phyloP scores from a whole-genome alignment of 2,113 vertebrate species.

The Pelodiscus sinensis region DNA sequence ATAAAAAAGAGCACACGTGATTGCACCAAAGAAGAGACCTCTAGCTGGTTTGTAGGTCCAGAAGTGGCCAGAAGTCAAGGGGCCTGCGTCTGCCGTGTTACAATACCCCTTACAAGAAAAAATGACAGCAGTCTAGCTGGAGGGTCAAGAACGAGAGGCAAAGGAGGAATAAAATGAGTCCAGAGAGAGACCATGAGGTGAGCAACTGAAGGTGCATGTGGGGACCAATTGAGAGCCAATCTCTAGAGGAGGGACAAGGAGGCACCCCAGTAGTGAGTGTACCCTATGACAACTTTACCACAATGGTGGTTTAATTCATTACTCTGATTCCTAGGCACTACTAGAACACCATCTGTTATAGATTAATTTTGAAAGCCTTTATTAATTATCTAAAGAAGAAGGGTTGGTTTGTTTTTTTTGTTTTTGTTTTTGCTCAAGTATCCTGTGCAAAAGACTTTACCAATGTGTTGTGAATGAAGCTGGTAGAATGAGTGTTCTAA shows the following conservation, averaged over 20 bases:
- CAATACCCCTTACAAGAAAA: neutral
- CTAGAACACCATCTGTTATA: neutral
- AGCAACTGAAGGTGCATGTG: neutral
- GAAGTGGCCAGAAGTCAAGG: no score
- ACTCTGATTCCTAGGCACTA: neutral
- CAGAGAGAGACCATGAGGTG: neutral
- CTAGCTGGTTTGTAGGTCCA: no score
- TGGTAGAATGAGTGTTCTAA: neutral
- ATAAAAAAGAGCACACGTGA: no score
- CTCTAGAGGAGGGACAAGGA: neutral
- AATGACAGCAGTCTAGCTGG: neutral
- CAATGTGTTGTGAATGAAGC: neutral
- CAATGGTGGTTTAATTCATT: neutral
- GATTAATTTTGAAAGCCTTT: neutral
- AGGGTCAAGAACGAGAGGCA: neutral
- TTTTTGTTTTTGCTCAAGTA: neutral
- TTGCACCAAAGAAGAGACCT: no score
- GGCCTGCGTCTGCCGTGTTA: no score
- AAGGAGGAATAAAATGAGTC: neutral
- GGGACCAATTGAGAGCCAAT: neutral
- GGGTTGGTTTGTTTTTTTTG: no score
- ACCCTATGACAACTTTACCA: neutral
- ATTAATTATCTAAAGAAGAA: neutral
- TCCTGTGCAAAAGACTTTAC: neutral
- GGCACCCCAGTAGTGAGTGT: neutral